A percentile compares a stretch with the other conserved stretches of the same genome.
Evolutionary conservation across 1,140 invertebrate species (phyloP).

Genomic region (Magallana angulata): DNA sequence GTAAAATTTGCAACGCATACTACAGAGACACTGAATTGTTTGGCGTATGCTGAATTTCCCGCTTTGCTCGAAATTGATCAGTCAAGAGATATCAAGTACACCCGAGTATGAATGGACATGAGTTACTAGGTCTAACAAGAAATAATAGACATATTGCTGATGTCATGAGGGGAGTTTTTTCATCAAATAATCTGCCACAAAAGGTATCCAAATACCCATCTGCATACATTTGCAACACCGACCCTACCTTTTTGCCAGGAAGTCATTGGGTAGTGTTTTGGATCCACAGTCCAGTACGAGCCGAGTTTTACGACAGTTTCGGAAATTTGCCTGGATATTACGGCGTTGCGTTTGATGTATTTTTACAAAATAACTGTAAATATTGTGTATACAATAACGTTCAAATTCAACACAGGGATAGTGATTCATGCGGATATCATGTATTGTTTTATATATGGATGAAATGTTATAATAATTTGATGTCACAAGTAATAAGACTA

Average conservation of each 20-base stretch:
- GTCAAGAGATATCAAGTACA: conserved; percentile 33
- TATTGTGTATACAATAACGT: conserved; percentile 42
- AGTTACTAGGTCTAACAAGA: not conserved
- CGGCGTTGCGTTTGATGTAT: not conserved
- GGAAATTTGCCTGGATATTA: not conserved
- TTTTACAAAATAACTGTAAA: conserved; percentile 15
- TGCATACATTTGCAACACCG: conserved; percentile 41
- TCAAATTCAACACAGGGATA: not conserved
- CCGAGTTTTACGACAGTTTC: conserved; percentile 47
- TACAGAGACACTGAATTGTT: conserved; percentile 36
- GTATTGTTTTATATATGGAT: conserved; percentile 51
- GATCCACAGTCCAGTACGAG: conserved; percentile 13
- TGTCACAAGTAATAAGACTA: conserved; percentile 23
- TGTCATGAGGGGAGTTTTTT: conserved; percentile 19
- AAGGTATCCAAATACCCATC: conserved; percentile 21
- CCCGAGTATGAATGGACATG: conserved; percentile 18
- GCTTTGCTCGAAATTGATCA: conserved; percentile 37
- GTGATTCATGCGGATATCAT: conserved; percentile 29
- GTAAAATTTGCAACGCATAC: conserved; percentile 40
- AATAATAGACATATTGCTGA: not conserved
- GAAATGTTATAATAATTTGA: conserved; percentile 25
- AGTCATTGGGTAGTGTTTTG: conserved; percentile 42
- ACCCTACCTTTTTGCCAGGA: conserved; percentile 22
- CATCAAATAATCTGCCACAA: conserved; percentile 11
- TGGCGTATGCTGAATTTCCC: conserved; percentile 38